phyloP scores from a whole-genome alignment of 2,888 invertebrate genomes.

The Gortyna flavago region DNA sequence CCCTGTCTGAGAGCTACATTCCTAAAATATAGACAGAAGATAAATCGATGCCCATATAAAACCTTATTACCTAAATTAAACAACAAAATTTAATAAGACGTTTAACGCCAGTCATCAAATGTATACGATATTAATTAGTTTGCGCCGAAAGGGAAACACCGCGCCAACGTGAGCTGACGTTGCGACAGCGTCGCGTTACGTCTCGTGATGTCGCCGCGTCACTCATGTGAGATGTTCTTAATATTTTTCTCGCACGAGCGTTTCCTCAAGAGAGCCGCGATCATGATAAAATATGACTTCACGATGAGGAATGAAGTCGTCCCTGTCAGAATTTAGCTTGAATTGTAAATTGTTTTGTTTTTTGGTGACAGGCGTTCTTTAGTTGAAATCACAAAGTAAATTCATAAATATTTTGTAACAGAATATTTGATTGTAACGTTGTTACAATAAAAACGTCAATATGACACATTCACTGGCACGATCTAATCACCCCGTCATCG shows the following conservation, averaged over 20 bases:
- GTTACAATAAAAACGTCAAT: slow-evolving; percentile 1
- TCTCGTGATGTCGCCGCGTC: slow-evolving; percentile 29
- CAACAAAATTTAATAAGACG: slow-evolving; percentile 42
- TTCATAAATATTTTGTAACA: slow-evolving; percentile 19
- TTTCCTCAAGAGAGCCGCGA: slow-evolving; percentile 42
- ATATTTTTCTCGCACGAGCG: slow-evolving; percentile 55
- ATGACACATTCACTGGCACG: slow-evolving; percentile 13
- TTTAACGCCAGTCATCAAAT: slow-evolving; percentile 40
- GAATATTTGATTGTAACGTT: neutral
- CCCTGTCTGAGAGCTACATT: slow-evolving; percentile 7
- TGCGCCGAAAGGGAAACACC: slow-evolving; percentile 51
- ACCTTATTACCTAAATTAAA: slow-evolving; percentile 23
- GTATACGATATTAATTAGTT: slow-evolving; percentile 62
- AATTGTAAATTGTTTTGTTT: slow-evolving; percentile 55
- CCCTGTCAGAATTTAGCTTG: slow-evolving; percentile 66
- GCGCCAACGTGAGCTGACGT: slow-evolving; percentile 29
- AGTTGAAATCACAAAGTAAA: slow-evolving; percentile 22
- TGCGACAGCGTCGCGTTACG: slow-evolving; percentile 25
- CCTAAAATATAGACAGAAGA: slow-evolving; percentile 33
- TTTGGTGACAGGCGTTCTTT: slow-evolving; percentile 17
- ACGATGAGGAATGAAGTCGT: slow-evolving; percentile 56
- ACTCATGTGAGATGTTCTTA: slow-evolving; percentile 42
- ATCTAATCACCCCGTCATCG: slow-evolving; percentile 14
- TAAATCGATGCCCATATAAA: slow-evolving; percentile 30
- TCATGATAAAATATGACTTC: slow-evolving; percentile 54